Evolutionary conservation across 2,797 vertebrate genomes (phyloP), one percentile per base, ranked within the genome.

Genomic region (Myiothlypis coronata): DNA sequence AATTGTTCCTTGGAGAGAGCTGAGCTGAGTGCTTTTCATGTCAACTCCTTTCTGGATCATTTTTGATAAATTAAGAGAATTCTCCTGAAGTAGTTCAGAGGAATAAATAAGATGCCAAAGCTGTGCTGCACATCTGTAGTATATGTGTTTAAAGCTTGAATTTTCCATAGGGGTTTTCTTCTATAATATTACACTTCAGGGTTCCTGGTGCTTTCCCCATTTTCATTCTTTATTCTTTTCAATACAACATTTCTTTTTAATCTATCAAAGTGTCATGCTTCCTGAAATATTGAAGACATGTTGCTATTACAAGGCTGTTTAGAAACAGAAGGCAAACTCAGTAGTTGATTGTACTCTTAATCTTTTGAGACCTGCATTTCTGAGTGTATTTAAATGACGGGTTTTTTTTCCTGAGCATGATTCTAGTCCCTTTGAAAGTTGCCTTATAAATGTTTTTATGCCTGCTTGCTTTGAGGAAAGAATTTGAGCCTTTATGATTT

Each of bases 221-320:
- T 90, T 83, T 5, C 34, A 34, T 89, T 75, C 41, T 75, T 87
- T 86, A 57, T 82, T 77, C 67, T 65, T 70, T 94, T 78, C 60
- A 86, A 44, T 65, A 23, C 35, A 90, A 3, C 35, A 64, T 80
- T 84, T 92, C 50, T 95, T 68, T 92, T 80, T 71, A 89, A 94
- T 96, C 72, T 63, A 77, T 96, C 95, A 97, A 72, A 89, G 76
- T 91, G 77, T 78, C 76, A 55, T 16, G 32, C 87, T 84, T 93
- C 44, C 74, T 83, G 74, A 92, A 94, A 68, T 82, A 77, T 14
- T 60, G 77, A 95, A 77, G 79, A 65, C 28, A 11, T 30, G 39
- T 83, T 96, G 63, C 64, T 85, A 50, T 90, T 94, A 78, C 67
- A 57, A 83, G 65, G 43, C 69, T 92, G 60, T 95, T 94, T 34